Evolutionary conservation across 2,113 vertebrate genomes (phyloP), one percentile per base, ranked within the genome.

Genomic region (Spermophilus dauricus): DNA sequence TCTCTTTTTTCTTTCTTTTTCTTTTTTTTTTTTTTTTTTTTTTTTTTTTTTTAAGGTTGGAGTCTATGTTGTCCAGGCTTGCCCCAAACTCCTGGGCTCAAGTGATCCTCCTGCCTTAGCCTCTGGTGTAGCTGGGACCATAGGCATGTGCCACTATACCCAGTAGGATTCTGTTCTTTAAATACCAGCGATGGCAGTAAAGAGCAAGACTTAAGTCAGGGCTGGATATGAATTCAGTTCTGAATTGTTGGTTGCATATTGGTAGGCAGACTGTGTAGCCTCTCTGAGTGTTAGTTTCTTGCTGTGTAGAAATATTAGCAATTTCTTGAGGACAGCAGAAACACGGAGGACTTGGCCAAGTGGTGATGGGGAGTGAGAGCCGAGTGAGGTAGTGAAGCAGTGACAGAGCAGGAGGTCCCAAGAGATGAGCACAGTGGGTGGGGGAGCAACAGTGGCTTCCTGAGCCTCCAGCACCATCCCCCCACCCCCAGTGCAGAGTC

Each of bases 21-120:
- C 12, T 13, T 13, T 13, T 2, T 11, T 2, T 13, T 13, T 13
- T 13, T 13, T 51, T 3, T 13, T 13, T 3, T 13, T 13, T 51
- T 13, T 51, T 13, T 51, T 2, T 51, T 2, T 51, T 13, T 51
- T n/a, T 18, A 32, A 70, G 34, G 18, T n/a, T 34, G 34, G 67
- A 34, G 67, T 69, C 67, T n/a, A 6, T 70, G 16, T n/a, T 70
- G 67, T 17, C 22, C 67, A 69, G 67, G 32, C 14, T 34, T 16
- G 32, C 67, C 67, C 30, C 67, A n/a, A n/a, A n/a, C 34, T n/a
- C 34, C 67, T 70, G 67, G 67, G 67, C 34, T 70, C 67, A 70
- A n/a, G 67, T 18, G 14, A 20, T n/a, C 67, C 16, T 70, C 32
- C 17, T n/a, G 34, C 67, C 67, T 70, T 17, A 70, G 16, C 67